Evolutionary conservation across 2,797 vertebrate species (phyloP), one percentile per base, ranked within the genome.

Genomic region (Pogonophryne albipinna): DNA sequence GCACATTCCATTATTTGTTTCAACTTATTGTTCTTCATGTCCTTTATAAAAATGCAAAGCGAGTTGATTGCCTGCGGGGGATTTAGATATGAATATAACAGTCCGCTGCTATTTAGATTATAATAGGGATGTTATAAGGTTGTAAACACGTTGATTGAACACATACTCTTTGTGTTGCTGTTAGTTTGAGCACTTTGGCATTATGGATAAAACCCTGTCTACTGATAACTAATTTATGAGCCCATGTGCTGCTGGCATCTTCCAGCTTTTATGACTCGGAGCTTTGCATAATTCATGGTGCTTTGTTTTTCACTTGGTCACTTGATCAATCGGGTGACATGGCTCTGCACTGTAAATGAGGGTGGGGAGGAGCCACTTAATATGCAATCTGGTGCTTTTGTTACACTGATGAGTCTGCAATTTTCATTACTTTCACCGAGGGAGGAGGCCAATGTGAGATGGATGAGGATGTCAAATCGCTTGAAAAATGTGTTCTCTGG

Each of bases 301-400:
- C 57, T 10, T 84, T 78, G 76, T 85, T 82, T 90, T 78, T 88
- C 20, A 82, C 82, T 76, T 23, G 64, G 57, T 77, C 75, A 63
- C 64, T 80, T 65, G 66, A 83, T 91, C 71, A 84, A 62, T 79
- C 17, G 16, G 58, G 70, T 72, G 80, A 77, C 70, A 66, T 59
- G 60, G 52, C 52, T 27, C 23, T 19, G 45, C 66, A 60, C 52
- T 63, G 59, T 76, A 70, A 82, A 82, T 69, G 27, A 38, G 51
- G 63, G 63, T 15, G 1, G 61, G 71, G 76, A 66, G 75, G 75
- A 65, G 67, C 66, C 38, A 8, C 34, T 73, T 4, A 34, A 71
- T 44, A 79, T 73, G 73, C 60, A 76, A 81, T 85, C 59, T 27
- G 46, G 23, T 44, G 53, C 68, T 75, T 52, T 53, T 79, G 74